Evolutionary conservation across 2,888 invertebrate species (phyloP).

Genomic region (Cistogaster globosa): DNA sequence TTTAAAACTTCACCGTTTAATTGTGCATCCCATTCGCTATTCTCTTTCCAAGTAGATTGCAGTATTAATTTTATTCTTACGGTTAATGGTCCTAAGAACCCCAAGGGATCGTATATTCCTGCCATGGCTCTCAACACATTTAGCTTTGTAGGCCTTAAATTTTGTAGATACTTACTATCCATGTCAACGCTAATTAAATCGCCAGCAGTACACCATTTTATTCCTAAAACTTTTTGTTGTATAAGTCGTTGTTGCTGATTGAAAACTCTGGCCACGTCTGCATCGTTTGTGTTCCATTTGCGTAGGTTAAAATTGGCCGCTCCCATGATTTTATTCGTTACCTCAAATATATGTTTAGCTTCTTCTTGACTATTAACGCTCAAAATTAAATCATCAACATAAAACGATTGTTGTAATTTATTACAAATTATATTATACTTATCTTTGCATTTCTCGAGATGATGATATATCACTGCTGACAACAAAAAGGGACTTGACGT

Average conservation of each 20-base stretch:
- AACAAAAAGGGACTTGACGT: conserved; percentile 11
- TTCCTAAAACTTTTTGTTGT: conserved; percentile 56
- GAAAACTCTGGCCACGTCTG: neutral
- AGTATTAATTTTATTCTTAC: no score
- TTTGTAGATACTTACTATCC: conserved; percentile 24
- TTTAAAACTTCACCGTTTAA: conserved; percentile 1
- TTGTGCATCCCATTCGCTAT: no score
- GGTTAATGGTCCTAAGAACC: no score
- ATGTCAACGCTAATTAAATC: conserved; percentile 45
- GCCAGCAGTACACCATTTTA: conserved; percentile 32
- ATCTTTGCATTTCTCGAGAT: no score
- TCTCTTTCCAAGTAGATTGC: no score
- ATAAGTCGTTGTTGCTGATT: neutral
- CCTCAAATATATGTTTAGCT: conserved; percentile 27
- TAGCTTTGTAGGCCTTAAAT: neutral
- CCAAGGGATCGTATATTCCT: no score
- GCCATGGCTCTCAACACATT: no score
- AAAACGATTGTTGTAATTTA: conserved; percentile 35
- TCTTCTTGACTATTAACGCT: conserved; percentile 7
- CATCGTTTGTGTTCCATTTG: conserved; percentile 67
- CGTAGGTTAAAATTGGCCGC: conserved; percentile 63
- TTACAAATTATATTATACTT: conserved; percentile 60
- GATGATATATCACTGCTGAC: no score
- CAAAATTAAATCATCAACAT: conserved; percentile 50
- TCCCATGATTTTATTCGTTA: conserved; percentile 57